Conservation (phyloP, 2,113 vertebrate species). For the Carassius auratus region DNA sequence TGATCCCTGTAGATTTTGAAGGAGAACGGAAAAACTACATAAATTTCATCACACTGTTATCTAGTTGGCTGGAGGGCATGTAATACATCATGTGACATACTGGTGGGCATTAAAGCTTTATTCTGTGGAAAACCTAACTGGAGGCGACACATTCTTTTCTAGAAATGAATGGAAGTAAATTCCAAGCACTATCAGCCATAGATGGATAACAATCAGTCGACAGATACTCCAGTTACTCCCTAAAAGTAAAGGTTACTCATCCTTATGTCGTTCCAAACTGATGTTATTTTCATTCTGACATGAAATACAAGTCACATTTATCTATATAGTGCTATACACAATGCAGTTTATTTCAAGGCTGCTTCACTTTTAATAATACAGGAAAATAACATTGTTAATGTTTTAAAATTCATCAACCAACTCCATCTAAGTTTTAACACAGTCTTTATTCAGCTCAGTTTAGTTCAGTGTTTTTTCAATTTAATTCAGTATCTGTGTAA, state of each 20-base stretch:
- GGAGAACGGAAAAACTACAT: constrained; percentile 1
- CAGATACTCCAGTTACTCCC: background rate
- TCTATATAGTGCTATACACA: too few relatives aligned
- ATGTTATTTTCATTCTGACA: background rate
- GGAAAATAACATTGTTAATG: too few relatives aligned
- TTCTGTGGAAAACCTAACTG: constrained; percentile 21
- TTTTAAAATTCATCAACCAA: too few relatives aligned
- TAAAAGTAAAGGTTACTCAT: background rate
- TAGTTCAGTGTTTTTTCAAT: too few relatives aligned
- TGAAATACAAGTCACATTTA: too few relatives aligned
- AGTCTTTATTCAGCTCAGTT: too few relatives aligned
- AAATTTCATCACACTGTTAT: constrained; percentile 19
- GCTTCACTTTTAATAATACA: too few relatives aligned
- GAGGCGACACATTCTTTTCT: constrained; percentile 34
- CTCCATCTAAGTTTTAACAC: too few relatives aligned
- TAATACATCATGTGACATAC: constrained; percentile 16
- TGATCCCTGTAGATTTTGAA: constrained; percentile 68
- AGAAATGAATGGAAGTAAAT: constrained; percentile 31
- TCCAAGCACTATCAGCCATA: background rate
- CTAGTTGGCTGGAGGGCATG: constrained; percentile 14
- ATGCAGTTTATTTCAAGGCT: too few relatives aligned
- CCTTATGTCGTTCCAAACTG: background rate
- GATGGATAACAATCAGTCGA: background rate
- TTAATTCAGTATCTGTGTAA: too few relatives aligned
- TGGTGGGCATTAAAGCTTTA: constrained; percentile 19